phyloP scores from a whole-genome alignment of 2,113 vertebrate genomes.

The Bubo bubo region DNA sequence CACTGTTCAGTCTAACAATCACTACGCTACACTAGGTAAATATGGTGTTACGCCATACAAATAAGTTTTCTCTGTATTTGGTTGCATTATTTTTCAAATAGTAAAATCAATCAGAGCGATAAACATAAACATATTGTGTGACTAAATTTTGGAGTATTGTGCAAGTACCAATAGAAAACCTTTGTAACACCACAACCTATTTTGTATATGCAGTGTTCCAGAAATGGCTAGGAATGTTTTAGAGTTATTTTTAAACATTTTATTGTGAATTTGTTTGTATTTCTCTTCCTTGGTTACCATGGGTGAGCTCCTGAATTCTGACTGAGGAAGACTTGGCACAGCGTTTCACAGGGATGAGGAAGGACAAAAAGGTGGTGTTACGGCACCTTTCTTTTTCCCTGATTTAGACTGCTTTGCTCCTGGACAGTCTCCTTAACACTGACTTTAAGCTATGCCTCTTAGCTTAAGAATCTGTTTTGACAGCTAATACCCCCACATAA shows the following conservation, averaged over 20 bases:
- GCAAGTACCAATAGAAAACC: not conserved
- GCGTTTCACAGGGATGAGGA: not conserved
- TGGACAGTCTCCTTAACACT: not conserved
- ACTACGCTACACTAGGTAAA: not conserved
- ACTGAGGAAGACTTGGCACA: not conserved
- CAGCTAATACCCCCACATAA: not conserved
- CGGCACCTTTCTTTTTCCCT: not conserved
- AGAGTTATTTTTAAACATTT: slow-evolving; percentile 58
- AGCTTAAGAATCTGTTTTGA: not conserved
- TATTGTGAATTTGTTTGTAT: slow-evolving; percentile 43
- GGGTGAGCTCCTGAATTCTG: not conserved
- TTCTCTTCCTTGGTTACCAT: slow-evolving; percentile 16
- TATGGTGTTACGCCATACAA: not conserved
- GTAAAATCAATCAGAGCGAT: not conserved
- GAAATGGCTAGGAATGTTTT: slow-evolving; percentile 44
- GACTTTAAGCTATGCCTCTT: not conserved
- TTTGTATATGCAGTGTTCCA: slow-evolving; percentile 21
- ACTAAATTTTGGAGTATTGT: not conserved
- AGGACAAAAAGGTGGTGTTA: not conserved
- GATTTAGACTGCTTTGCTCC: not conserved
- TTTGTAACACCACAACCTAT: not conserved
- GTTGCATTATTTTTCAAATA: not conserved
- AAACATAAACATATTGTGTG: not conserved
- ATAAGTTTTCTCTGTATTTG: not conserved
- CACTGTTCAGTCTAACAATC: not conserved